A percentile compares a stretch with the other conserved stretches of the same genome.
phyloP scores from a whole-genome alignment of 92 coral and sea anemone species.

The Phenganax stokvisi region DNA sequence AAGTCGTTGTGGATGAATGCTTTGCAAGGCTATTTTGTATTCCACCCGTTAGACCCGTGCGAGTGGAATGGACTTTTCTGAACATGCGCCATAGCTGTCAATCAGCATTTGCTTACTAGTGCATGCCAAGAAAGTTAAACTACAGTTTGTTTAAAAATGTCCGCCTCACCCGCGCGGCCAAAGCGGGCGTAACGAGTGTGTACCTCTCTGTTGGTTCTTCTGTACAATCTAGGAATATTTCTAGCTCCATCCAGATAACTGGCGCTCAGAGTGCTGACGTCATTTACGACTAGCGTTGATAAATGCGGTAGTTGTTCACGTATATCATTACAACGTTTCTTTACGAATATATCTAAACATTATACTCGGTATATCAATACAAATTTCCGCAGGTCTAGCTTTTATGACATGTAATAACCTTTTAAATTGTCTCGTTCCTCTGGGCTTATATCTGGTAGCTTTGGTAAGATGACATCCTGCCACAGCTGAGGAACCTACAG shows the following conservation, averaged over 20 bases:
- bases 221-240: conserved; percentile 89
- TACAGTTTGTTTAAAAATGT: too few species aligned
- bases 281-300: conserved; percentile 65
- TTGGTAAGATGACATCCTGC: conserved; percentile 59
- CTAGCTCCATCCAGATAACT: conserved; percentile 80
- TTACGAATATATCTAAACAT: conserved; percentile 11
- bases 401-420: conserved; percentile 47
- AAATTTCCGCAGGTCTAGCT: neutral
- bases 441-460: conserved; percentile 57
- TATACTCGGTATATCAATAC: neutral
- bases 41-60: neutral
- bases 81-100: neutral
- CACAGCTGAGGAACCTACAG: conserved; percentile 70
- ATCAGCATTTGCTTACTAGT: neutral
- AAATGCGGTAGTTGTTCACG: conserved; percentile 53
- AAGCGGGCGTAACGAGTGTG: neutral
- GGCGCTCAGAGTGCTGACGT: conserved; percentile 70
- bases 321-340: conserved; percentile 24
- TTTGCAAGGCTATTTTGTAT: too few species aligned
- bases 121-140: neutral
- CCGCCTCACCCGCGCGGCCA: too few species aligned
- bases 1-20: neutral
- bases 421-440: conserved; percentile 61
- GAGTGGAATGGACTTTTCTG: too few species aligned
- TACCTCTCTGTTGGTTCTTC: conserved; percentile 97